phyloP scores from a whole-genome alignment of 2,888 invertebrate genomes.

The Folsomia manolachei region DNA sequence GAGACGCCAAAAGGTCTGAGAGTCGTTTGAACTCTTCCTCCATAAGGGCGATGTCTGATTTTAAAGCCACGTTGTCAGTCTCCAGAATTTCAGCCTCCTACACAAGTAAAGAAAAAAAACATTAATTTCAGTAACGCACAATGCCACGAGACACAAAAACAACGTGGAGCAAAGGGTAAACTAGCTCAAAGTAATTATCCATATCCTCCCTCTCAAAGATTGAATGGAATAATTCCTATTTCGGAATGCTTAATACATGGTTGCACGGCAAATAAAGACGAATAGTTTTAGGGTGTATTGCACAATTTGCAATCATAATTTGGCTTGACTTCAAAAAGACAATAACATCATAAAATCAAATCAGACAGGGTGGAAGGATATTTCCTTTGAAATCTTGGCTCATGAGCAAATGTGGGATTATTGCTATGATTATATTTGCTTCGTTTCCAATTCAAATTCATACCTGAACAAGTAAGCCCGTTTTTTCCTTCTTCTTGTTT shows the following conservation, averaged over 20 bases:
- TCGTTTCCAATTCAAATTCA: conserved; percentile 20
- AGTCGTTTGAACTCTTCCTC: conserved; percentile 75
- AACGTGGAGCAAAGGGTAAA: background rate
- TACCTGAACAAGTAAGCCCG: conserved; percentile 73
- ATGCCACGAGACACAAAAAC: too few relatives aligned
- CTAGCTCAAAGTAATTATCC: background rate
- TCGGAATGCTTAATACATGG: too few relatives aligned
- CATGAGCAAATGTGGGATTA: background rate
- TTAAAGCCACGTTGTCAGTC: conserved; percentile 78
- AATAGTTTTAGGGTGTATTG: too few relatives aligned
- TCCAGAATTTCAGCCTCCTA: conserved; percentile 79
- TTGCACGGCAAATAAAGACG: too few relatives aligned
- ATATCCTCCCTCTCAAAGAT: too few relatives aligned
- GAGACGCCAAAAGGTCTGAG: conserved; percentile 73
- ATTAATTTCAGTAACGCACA: too few relatives aligned
- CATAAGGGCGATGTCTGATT: conserved; percentile 76
- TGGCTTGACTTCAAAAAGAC: background rate
- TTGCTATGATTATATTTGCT: background rate
- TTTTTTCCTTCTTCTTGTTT: conserved; percentile 86
- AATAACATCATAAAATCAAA: conserved; percentile 2
- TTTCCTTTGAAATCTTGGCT: too few relatives aligned
- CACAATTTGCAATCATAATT: background rate
- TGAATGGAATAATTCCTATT: too few relatives aligned
- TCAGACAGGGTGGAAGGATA: too few relatives aligned
- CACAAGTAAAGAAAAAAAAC: conserved; percentile 28